Conservation (phyloP, 2,113 vertebrate species). For the Isichthys henryi region DNA sequence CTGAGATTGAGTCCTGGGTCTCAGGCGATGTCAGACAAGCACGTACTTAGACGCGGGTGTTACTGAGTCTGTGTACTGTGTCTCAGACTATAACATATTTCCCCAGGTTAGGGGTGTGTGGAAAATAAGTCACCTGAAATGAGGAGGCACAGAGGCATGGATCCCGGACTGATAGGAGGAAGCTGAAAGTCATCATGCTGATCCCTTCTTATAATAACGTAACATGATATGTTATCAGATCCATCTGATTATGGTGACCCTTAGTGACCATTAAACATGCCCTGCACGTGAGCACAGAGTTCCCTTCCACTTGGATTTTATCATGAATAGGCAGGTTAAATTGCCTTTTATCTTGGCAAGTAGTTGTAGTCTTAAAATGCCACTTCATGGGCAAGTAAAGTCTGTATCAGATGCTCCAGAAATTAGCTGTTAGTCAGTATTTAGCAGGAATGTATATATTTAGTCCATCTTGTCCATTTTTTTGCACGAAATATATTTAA, state of each 20-base stretch:
- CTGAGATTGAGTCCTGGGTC: background rate
- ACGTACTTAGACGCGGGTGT: background rate
- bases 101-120: background rate
- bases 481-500: background rate
- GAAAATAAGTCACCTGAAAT: constrained; percentile 8
- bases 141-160: background rate
- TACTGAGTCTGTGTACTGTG: background rate
- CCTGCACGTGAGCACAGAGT: background rate
- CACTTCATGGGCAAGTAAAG: background rate
- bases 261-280: background rate
- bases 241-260: background rate
- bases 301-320: background rate
- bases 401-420: background rate
- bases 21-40: background rate
- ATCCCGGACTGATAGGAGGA: background rate
- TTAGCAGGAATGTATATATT: background rate
- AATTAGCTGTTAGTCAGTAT: background rate
- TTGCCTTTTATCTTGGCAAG: background rate
- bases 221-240: background rate
- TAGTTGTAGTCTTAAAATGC: background rate
- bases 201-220: background rate
- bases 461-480: background rate
- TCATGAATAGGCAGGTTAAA: background rate
- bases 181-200: background rate
- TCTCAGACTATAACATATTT: background rate